Conservation (phyloP, 2,113 vertebrate species). For the Nothoprocta perdicaria region DNA sequence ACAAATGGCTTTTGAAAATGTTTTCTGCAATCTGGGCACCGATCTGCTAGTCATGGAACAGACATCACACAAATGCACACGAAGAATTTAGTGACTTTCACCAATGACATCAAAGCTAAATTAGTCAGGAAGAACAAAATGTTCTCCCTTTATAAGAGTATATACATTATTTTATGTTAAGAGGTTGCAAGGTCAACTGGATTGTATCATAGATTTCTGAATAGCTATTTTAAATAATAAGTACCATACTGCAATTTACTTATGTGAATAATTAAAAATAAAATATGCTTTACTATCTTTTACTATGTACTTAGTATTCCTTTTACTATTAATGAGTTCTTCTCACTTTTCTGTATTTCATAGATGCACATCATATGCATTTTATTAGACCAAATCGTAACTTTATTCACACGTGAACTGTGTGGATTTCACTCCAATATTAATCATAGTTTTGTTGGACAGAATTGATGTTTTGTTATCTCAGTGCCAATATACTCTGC, state of each 20-base stretch:
- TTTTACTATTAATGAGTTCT: background rate
- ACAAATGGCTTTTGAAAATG: constrained; percentile 25
- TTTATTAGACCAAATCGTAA: background rate
- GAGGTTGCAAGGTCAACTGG: background rate
- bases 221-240: background rate
- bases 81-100: background rate
- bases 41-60: constrained; percentile 11
- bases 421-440: background rate
- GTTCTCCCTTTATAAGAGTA: background rate
- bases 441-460: background rate
- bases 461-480: background rate
- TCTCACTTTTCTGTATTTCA: background rate
- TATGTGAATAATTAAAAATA: background rate
- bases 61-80: background rate
- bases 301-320: background rate
- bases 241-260: background rate
- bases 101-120: background rate
- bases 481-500: background rate
- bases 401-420: background rate
- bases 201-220: background rate
- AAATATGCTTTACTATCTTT: background rate
- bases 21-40: background rate
- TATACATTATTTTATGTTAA: background rate
- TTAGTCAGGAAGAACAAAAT: background rate
- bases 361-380: background rate